Evolutionary conservation across 2,113 vertebrate species (phyloP).

Genomic region (Oriolus oriolus): DNA sequence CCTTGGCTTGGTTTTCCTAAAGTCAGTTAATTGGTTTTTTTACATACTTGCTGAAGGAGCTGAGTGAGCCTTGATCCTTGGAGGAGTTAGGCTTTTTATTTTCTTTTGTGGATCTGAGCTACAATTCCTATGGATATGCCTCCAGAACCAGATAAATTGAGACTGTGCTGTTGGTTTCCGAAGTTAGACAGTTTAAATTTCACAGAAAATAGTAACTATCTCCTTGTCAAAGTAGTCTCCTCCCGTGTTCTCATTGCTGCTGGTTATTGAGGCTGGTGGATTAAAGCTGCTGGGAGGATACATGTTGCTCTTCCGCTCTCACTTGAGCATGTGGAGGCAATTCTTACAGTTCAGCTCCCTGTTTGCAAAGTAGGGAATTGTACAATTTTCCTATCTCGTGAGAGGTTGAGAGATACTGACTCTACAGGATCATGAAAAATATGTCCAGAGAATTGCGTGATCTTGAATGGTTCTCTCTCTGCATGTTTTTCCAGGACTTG

Average conservation of each 20-base stretch:
- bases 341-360: background rate
- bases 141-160: accelerated
- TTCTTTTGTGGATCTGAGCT: background rate
- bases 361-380: background rate
- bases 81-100: background rate
- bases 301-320: accelerated
- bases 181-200: background rate
- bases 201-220: background rate
- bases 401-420: background rate
- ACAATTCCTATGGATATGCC: background rate
- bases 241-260: background rate
- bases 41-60: background rate
- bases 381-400: background rate
- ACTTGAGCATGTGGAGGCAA: background rate
- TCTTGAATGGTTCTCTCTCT: background rate
- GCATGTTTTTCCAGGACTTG: background rate
- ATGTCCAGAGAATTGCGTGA: background rate
- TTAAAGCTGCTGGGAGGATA: background rate
- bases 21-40: background rate
- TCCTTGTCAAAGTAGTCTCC: background rate
- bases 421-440: background rate
- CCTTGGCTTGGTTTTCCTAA: background rate
- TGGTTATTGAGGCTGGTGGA: background rate
- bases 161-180: background rate
- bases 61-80: background rate